Percentiles rank a stretch among this genome's conserved stretches.
These are phyloP conservation scores for Pagetopsis macropterus DNA, from an alignment of 2,797 vertebrate genomes.

Conservation along the genomic window DNA sequence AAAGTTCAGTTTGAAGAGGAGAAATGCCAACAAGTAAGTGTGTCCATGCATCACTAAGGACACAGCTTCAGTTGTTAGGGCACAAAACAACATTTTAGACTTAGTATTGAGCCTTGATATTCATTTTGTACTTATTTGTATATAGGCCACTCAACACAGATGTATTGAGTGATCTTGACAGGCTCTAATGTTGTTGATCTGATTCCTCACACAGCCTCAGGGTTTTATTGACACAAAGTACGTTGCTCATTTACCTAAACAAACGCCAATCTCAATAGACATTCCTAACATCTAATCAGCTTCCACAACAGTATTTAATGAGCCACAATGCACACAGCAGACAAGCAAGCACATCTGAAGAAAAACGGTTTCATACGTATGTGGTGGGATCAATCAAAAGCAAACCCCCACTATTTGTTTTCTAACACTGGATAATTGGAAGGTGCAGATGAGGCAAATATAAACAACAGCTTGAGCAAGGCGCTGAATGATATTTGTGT, in stretches of 20 bases:
- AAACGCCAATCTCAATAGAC: conserved; percentile 18
- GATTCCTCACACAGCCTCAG: too few relatives aligned
- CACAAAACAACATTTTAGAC: too few relatives aligned
- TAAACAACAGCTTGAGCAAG: conserved; percentile 43
- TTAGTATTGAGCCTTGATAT: too few relatives aligned
- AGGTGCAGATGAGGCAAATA: conserved; percentile 47
- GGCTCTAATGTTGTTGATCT: too few relatives aligned
- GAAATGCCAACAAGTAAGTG: conserved; percentile 4
- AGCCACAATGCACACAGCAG: conserved; percentile 24
- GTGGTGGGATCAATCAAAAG: conserved; percentile 25
- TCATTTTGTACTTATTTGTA: too few relatives aligned
- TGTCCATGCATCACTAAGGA: not conserved
- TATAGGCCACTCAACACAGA: too few relatives aligned
- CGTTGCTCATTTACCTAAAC: conserved; percentile 31
- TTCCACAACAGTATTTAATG: conserved; percentile 20
- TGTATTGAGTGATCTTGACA: too few relatives aligned
- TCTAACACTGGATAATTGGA: conserved; percentile 54
- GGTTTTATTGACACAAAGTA: conserved; percentile 2
- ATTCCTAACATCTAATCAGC: conserved; percentile 56
- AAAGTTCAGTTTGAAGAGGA: not conserved
- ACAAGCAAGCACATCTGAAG: conserved; percentile 25
- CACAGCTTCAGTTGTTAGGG: too few relatives aligned
- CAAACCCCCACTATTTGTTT: conserved; percentile 21
- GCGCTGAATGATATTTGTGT: conserved; percentile 3
- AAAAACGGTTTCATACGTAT: not conserved